Evolutionary conservation across 2,888 invertebrate genomes (phyloP), one percentile per base, ranked within the genome.

Genomic region (Drosophila nr. medialis): DNA sequence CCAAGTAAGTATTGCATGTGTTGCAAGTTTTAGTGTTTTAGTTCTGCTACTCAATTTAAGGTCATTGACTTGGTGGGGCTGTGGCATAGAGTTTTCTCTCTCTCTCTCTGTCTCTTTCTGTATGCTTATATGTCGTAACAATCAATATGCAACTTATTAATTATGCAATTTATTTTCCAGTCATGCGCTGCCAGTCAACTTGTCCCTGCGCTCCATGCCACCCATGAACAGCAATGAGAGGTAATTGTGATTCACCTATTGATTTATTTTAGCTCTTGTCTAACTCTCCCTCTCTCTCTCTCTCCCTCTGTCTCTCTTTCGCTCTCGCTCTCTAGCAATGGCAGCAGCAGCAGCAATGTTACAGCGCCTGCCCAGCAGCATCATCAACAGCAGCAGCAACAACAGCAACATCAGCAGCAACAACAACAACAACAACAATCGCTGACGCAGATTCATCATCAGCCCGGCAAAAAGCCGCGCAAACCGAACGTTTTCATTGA

Each of bases 401-500:
- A 70, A 2, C 63, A 63, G 1, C 68, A 72, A 0, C 76, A 65
- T 24, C 76, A 53, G 8, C 80, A 70, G 2, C 63, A 68, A 0
- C 75, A 56, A 0, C 50, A 63, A 3, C 56, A 64, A 0, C 64
- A 74, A 8, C 64, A 70, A 13, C 73, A 73, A 10, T 63, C 49
- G 24, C 32, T 51, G 42, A 15, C 49, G 18, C 66, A 70, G 53
- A 36, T 62, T 24, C 62, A 72, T 27, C 59, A 72, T 15, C 86
- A 89, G 27, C 75, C 79, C 13, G 80, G 83, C 36, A 92, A 92
- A 71, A 93, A 93, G 73, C 92, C 93, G 21, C 91, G 93, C 24
- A 93, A 93, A 58, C 93, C 93, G 59, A 92, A 92, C 64, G 93
- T 93, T 21, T 93, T 93, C 40, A 92, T 93, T 42, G 92, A 93